Evolutionary conservation across 1,140 invertebrate species (phyloP), one percentile per base, ranked within the genome.

Genomic region (Apis dorsata): DNA sequence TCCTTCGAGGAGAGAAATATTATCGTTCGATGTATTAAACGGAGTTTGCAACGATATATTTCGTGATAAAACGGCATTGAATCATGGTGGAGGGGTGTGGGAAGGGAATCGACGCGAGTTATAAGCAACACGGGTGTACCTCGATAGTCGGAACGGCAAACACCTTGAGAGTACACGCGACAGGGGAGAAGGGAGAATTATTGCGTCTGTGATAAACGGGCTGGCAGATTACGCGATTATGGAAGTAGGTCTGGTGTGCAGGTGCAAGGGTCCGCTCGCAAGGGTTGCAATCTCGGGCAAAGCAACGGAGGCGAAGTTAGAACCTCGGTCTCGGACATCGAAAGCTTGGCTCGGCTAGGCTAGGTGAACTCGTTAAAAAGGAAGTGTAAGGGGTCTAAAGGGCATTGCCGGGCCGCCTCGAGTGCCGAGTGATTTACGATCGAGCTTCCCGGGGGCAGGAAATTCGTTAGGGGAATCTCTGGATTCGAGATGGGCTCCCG

Each of bases 401-500:
- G 68, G 83, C 88, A 89, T 89, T 89, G 79, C 82, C 66, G 78
- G 78, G 78, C 62, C 69, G 73, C 87, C 87, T 83, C 79, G 78
- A 81, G 87, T 78, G 80, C 55, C 87, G 80, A 86, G 88, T 90
- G 88, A 90, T 90, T 90, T 90, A 90, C 88, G 88, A 87, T 84
- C 81, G 73, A 83, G 86, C 86, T 90, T 90, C 88, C 86, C 79
- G 79, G 81, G 84, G 86, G 84, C 87, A 90, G 89, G 89, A 90
- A 90, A 90, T 90, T 90, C 89, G 89, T 90, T 90, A 90, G 89
- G 89, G 85, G 84, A 87, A 90, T 88, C 87, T 89, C 77, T 74
- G 85, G 87, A 90, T 90, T 85, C 89, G 83, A 90, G 89, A 90
- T 90, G 84, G 85, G 83, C 81, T 88, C 82, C 75, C 82, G 85